Base-by-base conservation (phyloP, 2,113 vertebrate species). In the Pongo pygmaeus region DNA sequence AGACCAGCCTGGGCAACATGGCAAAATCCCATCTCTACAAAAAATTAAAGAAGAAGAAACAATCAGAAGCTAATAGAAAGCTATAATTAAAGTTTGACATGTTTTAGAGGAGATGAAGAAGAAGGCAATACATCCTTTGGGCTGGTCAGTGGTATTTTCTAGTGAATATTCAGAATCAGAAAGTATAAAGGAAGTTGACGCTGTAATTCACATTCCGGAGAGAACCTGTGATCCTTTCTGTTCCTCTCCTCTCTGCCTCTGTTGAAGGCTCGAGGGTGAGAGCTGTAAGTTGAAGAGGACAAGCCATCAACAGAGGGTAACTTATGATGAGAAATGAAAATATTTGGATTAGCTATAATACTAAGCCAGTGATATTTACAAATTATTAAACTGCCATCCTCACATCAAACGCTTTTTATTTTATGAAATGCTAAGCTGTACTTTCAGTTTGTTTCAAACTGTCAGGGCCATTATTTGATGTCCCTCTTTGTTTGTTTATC, bases 261-360 rank as follows among this genome's bases (percentile, higher is more conserved):
- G 1, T 74, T 20, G 35, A 48, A 78, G 90, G 85, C 93, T 80
- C 75, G 57, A 87, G 97, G 98, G 96, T 96, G 95, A 98, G 97
- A 98, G 98, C 98, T 98, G 95, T 97, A 98, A 98, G 98, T 98
- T 98, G 98, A 98, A 98, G 98, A 98, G 98, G 97, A 91, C 98
- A 98, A 97, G 94, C 98, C 92, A 95, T 98, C 98, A 98, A 97
- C 96, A 97, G 97, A 97, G 97, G 90, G 98, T 97, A 97, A 98
- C 97, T 97, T 84, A 98, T 94, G 98, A 98, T 95, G 97, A 98
- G 98, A 99, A 99, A 99, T 98, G 98, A 98, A 99, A 99, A 99
- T 99, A 99, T 99, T 99, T 99, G 98, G 98, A 99, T 99, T 99
- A 99, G 98, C 91, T 46, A 32, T 75, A 98, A 98, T 98, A 98